These are phyloP conservation scores for Idaea biselata DNA, from an alignment of 2,888 invertebrate species.

Conservation along the genomic window DNA sequence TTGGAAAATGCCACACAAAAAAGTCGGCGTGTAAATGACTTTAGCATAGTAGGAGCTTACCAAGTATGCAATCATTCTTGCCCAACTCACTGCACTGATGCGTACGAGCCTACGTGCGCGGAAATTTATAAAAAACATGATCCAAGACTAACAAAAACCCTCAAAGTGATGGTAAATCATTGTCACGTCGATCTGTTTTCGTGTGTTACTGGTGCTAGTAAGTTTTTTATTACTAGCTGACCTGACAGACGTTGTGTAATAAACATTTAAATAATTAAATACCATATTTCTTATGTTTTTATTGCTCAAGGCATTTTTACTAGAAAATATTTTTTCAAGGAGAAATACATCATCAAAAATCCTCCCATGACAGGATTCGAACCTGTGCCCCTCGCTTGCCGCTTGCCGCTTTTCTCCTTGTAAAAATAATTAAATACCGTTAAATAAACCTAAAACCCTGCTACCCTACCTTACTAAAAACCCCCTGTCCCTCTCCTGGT, in stretches of 20 bases:
- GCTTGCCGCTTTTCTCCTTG: too few species aligned
- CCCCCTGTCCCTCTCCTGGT: too few species aligned
- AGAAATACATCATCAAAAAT: too few species aligned
- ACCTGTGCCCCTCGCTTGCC: too few species aligned
- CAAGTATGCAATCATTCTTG: conserved; percentile 68
- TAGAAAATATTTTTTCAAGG: too few species aligned
- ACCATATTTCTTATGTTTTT: too few species aligned
- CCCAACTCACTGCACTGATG: conserved; percentile 61
- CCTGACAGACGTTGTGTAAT: not conserved
- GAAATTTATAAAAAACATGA: conserved; percentile 44
- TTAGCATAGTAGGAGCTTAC: conserved; percentile 56
- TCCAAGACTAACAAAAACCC: conserved; percentile 21
- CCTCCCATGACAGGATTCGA: too few species aligned
- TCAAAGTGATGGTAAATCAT: conserved; percentile 62
- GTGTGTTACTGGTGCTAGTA: conserved; percentile 60
- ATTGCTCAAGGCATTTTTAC: too few species aligned
- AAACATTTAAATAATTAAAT: too few species aligned
- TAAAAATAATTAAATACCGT: too few species aligned
- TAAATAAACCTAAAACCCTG: too few species aligned
- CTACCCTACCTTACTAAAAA: too few species aligned
- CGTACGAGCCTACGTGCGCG: conserved; percentile 64
- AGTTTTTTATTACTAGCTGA: conserved; percentile 28
- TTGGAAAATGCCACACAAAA: conserved; percentile 15
- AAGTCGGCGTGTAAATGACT: conserved; percentile 50
- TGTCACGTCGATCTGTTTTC: conserved; percentile 70